phyloP scores from a whole-genome alignment of 2,797 vertebrate genomes.

The Hydrolagus colliei region DNA sequence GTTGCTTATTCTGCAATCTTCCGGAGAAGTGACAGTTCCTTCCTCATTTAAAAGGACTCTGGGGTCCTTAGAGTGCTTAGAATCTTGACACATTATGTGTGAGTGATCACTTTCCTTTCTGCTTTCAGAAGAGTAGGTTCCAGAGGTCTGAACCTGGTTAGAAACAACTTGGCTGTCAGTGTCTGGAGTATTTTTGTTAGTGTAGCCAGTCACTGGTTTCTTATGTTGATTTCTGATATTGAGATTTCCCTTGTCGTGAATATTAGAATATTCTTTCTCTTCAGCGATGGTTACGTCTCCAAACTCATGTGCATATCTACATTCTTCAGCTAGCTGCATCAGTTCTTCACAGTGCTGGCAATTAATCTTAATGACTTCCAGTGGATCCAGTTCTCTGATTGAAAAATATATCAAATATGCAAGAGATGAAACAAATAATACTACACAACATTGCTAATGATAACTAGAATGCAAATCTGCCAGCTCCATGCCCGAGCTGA shows the following conservation, averaged over 20 bases:
- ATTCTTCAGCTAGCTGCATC: slow-evolving; percentile 66
- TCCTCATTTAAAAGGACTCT: background rate
- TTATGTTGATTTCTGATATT: slow-evolving; percentile 42
- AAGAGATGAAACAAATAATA: background rate
- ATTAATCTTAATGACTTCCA: slow-evolving; percentile 48
- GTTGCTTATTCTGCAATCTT: slow-evolving; percentile 1
- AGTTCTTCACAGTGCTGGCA: slow-evolving; percentile 57
- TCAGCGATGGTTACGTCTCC: slow-evolving; percentile 46
- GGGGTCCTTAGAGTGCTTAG: background rate
- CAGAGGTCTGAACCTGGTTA: slow-evolving; percentile 35
- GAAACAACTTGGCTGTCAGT: slow-evolving; percentile 42
- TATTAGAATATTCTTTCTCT: slow-evolving; percentile 41
- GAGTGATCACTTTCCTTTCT: slow-evolving; percentile 32
- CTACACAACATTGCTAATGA: background rate
- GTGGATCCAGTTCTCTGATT: slow-evolving; percentile 43
- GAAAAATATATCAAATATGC: slow-evolving; percentile 42
- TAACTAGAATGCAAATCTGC: background rate
- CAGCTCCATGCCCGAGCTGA: background rate
- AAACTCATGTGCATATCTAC: slow-evolving; percentile 67
- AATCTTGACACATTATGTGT: slow-evolving; percentile 4
- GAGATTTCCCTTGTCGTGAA: slow-evolving; percentile 34
- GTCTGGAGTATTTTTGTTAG: slow-evolving; percentile 42
- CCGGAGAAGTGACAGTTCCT: background rate
- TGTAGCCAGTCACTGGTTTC: slow-evolving; percentile 38
- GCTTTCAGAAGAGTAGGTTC: slow-evolving; percentile 42